Conservation (phyloP, 2,888 invertebrate genomes). For the Netelia fuscicornis region DNA sequence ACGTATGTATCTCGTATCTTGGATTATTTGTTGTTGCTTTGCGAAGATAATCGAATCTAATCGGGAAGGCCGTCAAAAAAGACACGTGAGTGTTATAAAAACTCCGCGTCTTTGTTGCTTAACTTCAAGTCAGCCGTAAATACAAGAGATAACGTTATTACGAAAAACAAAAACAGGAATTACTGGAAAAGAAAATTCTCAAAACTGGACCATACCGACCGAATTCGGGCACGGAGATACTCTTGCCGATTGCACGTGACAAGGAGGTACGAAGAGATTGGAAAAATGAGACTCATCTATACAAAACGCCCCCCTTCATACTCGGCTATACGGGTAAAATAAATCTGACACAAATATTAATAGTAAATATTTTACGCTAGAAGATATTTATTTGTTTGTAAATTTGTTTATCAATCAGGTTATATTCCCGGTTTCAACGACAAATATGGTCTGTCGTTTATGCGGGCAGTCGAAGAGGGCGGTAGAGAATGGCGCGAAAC, state of each 20-base stretch:
- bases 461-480: constrained; percentile 85
- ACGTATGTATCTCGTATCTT: constrained; percentile 11
- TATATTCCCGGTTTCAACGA: constrained; percentile 90
- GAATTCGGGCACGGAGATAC: constrained; percentile 83
- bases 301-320: constrained; percentile 86
- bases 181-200: constrained; percentile 84
- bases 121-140: too few species aligned
- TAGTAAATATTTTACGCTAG: neutral
- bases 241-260: constrained; percentile 78
- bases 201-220: constrained; percentile 87
- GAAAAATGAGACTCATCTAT: constrained; percentile 78
- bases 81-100: constrained; percentile 67
- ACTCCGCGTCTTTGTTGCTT: constrained; percentile 39
- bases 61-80: constrained; percentile 69
- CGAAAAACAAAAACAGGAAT: constrained; percentile 80
- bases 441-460: constrained; percentile 86
- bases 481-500: constrained; percentile 86
- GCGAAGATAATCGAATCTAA: constrained; percentile 67
- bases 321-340: constrained; percentile 89
- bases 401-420: constrained; percentile 77
- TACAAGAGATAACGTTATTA: neutral
- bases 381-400: neutral
- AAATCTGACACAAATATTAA: constrained; percentile 2
- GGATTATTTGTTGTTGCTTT: constrained; percentile 54
- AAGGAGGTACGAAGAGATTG: constrained; percentile 79